Evolutionary conservation across 2,797 vertebrate species (phyloP).

Genomic region (Leuciscus waleckii): DNA sequence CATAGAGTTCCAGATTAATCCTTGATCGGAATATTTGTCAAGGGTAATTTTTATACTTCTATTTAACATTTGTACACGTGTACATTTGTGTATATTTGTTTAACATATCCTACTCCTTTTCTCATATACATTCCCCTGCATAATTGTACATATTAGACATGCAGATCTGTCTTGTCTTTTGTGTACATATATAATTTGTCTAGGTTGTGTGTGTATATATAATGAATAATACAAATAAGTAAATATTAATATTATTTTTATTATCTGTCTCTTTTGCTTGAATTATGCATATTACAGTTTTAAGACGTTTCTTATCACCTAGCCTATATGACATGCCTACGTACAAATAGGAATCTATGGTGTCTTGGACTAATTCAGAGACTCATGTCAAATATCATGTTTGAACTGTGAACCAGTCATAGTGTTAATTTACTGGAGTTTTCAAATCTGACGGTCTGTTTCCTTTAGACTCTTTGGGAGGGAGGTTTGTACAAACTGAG

Average conservation of each 20-base stretch:
- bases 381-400: background rate
- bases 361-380: background rate
- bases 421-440: background rate
- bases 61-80: background rate
- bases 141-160: too few species aligned
- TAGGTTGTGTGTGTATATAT: too few species aligned
- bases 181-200: too few species aligned
- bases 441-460: background rate
- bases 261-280: background rate
- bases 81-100: background rate
- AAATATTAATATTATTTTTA: background rate
- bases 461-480: slow-evolving; percentile 92
- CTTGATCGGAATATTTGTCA: background rate
- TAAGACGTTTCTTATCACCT: background rate
- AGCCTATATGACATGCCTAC: background rate
- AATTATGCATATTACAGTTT: background rate
- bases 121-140: too few species aligned
- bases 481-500: slow-evolving; percentile 95
- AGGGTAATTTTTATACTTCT: background rate
- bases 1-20: background rate
- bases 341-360: background rate
- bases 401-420: background rate
- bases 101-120: too few species aligned
- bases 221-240: too few species aligned
- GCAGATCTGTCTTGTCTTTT: too few species aligned